Percentiles rank a stretch among this genome's conserved stretches.
Evolutionary conservation across 2,888 invertebrate species (phyloP).

Genomic region (Lydus trimaculatus): DNA sequence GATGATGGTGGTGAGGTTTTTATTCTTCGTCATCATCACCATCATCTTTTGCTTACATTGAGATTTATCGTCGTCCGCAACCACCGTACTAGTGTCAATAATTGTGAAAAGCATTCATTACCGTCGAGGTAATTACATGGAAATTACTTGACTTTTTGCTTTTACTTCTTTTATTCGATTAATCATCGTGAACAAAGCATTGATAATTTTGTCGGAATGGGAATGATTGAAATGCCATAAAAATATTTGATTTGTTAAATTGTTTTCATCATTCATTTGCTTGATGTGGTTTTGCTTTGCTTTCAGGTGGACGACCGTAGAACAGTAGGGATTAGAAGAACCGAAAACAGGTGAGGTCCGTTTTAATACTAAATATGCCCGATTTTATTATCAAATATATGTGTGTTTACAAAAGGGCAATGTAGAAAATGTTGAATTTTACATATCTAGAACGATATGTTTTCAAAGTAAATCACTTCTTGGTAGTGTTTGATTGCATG

Average conservation of each 20-base stretch:
- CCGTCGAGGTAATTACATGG: slow-evolving; percentile 16
- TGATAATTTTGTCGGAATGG: neutral
- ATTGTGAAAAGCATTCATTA: slow-evolving; percentile 16
- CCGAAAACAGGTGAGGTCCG: slow-evolving; percentile 53
- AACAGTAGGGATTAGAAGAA: slow-evolving; percentile 49
- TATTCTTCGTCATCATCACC: neutral
- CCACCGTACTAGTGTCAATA: slow-evolving; percentile 16
- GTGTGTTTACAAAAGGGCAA: neutral
- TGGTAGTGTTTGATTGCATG: slow-evolving; percentile 13
- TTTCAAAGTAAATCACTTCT: neutral
- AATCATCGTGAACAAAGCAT: neutral
- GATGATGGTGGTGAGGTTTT: neutral
- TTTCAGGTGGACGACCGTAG: slow-evolving; percentile 57
- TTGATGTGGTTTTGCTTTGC: slow-evolving; percentile 56
- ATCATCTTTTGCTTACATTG: neutral
- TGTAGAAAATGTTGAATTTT: neutral
- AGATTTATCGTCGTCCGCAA: neutral
- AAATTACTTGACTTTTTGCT: neutral
- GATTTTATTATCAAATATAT: neutral
- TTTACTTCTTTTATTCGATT: neutral
- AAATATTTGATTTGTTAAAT: slow-evolving; percentile 24
- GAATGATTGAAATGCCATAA: slow-evolving; percentile 7
- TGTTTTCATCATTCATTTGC: slow-evolving; percentile 20
- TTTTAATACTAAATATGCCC: neutral
- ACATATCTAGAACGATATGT: neutral